These are phyloP conservation scores for Matsumyia berberina DNA, from an alignment of 2,888 invertebrate genomes.

Conservation along the genomic window DNA sequence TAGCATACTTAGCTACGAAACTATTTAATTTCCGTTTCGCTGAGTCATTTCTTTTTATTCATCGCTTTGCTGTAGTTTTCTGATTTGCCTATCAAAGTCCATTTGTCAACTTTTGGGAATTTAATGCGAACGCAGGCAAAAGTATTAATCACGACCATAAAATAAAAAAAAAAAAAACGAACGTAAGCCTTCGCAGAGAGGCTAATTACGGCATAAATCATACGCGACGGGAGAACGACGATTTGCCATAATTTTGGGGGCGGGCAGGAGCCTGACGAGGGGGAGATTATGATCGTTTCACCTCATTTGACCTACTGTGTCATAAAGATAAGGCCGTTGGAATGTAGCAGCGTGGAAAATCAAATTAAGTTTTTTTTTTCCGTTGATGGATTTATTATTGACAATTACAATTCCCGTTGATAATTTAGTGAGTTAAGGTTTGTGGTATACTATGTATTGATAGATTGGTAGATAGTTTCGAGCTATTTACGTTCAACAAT, in stretches of 20 bases:
- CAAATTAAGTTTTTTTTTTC: slow-evolving; percentile 3
- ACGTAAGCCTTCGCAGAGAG: not conserved
- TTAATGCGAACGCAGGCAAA: slow-evolving; percentile 29
- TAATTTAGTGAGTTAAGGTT: not conserved
- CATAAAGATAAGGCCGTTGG: slow-evolving; percentile 29
- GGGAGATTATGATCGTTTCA: slow-evolving; percentile 25
- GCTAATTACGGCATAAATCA: not conserved
- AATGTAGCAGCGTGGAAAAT: slow-evolving; percentile 17
- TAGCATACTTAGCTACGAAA: not conserved
- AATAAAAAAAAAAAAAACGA: not conserved
- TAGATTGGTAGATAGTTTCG: too few relatives aligned
- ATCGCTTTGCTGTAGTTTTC: slow-evolving; percentile 4
- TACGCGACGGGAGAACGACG: not conserved
- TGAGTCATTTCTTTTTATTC: slow-evolving; percentile 2
- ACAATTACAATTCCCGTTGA: slow-evolving; percentile 4
- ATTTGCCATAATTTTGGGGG: not conserved
- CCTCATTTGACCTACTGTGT: slow-evolving; percentile 40
- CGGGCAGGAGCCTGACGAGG: not conserved
- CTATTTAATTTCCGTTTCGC: not conserved
- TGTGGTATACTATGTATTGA: slow-evolving; percentile 26
- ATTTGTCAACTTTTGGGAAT: slow-evolving; percentile 42
- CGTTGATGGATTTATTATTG: slow-evolving; percentile 18
- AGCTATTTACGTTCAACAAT: too few relatives aligned
- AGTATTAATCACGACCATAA: slow-evolving; percentile 33
- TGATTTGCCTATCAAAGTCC: slow-evolving; percentile 55